A percentile compares a stretch with the other conserved stretches of the same genome.
These are phyloP conservation scores for Crioceris asparagi DNA, from an alignment of 2,888 invertebrate genomes.

Conservation along the genomic window DNA sequence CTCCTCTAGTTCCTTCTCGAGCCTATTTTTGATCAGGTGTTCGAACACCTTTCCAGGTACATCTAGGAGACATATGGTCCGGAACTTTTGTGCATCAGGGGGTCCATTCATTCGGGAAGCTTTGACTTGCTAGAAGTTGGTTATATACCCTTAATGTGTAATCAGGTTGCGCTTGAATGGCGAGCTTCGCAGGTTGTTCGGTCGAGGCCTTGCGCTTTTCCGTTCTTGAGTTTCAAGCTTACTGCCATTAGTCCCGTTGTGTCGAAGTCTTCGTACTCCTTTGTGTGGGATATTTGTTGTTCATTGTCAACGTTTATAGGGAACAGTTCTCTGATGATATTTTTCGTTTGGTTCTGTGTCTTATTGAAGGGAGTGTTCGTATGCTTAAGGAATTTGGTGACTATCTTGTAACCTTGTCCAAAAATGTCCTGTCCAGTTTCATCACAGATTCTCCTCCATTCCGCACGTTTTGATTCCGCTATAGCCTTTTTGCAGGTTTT, in stretches of 20 bases:
- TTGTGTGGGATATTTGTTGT: background rate
- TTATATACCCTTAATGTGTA: conserved; percentile 1
- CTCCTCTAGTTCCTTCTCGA: conserved; percentile 2
- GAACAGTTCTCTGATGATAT: conserved; percentile 3
- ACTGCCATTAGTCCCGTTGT: background rate
- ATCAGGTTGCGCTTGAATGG: no score
- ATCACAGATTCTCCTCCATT: no score
- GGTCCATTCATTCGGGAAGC: conserved; percentile 8
- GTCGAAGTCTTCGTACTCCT: background rate
- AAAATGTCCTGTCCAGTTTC: no score
- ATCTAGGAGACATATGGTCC: conserved; percentile 6
- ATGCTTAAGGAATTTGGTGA: background rate
- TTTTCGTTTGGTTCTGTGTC: conserved; percentile 1
- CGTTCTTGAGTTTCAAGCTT: background rate
- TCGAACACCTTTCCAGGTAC: conserved; percentile 11
- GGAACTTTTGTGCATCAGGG: background rate
- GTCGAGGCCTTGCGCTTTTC: conserved; percentile 4
- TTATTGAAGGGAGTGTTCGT: conserved; percentile 1
- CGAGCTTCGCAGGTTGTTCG: no score
- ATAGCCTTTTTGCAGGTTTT: no score
- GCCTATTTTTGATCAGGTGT: conserved; percentile 5
- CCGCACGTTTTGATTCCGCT: no score
- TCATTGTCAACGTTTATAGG: background rate
- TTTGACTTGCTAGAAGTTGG: conserved; percentile 6
- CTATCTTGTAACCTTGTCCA: conserved; percentile 5